Base-by-base conservation (phyloP, 2,797 vertebrate species). In the Lithobates sylvaticus region DNA sequence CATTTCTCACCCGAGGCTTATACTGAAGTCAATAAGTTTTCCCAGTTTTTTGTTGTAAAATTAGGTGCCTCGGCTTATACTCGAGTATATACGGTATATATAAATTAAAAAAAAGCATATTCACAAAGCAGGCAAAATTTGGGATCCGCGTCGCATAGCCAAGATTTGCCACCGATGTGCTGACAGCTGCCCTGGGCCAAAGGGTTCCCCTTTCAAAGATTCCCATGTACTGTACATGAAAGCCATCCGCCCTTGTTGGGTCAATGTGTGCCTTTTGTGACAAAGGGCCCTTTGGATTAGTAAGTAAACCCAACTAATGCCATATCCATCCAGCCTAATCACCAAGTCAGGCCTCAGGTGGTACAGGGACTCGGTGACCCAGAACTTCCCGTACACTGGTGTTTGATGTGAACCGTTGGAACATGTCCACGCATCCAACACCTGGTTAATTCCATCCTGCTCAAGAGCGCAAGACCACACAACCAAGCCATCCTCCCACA, bases 401-500 rank as follows among this genome's bases (percentile, higher is more conserved):
- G 16, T 74, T 75, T 74, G 81, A 75, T 75, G 50, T 65, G 54
- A 36, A 42, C 13, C 34, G 1, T 3, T 32, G 18, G 58, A 23
- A 36, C 54, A n/a, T 39, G 21, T 9, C 76, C 10, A 15, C 23
- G 16, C 39, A 79, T 79, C 67, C 68, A 68, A 29, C 82, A 84
- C 82, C 82, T 84, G 82, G 36, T 65, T 50, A 85, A 85, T 85
- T 72, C 77, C 68, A 13, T 21, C 67, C 10, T 42, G 18, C 15
- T 7, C 23, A 69, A 29, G 39, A 39, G 39, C 39, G n/a, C 29
- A 64, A 27, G 71, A 18, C 36, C 18, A 42, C 26, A 13, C 44
- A 72, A 10, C 3, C 64, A 54, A 78, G 21, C 47, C 54, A 16
- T 29, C 18, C 36, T 42, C 16, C 32, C 27, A 23, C 10, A 34